Evolutionary conservation across 2,113 vertebrate species (phyloP), one percentile per base, ranked within the genome.

Genomic region (Albula glossodonta): DNA sequence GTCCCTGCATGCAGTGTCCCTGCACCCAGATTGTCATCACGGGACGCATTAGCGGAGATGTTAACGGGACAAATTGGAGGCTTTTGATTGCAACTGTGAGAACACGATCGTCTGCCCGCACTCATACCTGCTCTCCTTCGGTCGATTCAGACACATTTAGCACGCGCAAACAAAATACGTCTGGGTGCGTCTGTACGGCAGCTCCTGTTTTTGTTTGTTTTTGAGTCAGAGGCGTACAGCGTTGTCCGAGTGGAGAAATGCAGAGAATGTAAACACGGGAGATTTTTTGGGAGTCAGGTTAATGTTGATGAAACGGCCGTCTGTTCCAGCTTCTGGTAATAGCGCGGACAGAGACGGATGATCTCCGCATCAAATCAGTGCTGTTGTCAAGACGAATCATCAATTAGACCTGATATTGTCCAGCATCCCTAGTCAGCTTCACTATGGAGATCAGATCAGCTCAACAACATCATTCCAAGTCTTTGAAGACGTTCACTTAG

Each of bases 181-280:
- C 1, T 4, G 77, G 10, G n/a, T 78, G 31, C 49, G 41, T 25
- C 22, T 83, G 48, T 66, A 50, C 79, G 66, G 60, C 83, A n/a
- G 79, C 19, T 51, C 31, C 41, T 8, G 19, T 78, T 87, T 88
- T 86, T 51, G 87, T 88, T 86, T 49, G n/a, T 80, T 88, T 86
- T 88, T 22, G 78, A 78, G n/a, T 81, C 66, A 78, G 57, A 82
- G 85, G 60, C 85, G 25, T 87, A 80, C 87, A 81, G 83, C 87
- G 78, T 15, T 83, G 83, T 66, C 66, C 83, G 70, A 86, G 85
- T 88, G 81, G 22, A 84, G 51, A 84, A 56, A 89, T 82, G 41
- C 81, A 78, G 84, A 89, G 92, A 93, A 93, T 93, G 93, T 93
- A 92, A 94, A 95, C 93, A 94, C 85, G 89, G 60, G 49, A 74